Evolutionary conservation across 2,888 invertebrate genomes (phyloP).

Genomic region (Trachelus tabidus): DNA sequence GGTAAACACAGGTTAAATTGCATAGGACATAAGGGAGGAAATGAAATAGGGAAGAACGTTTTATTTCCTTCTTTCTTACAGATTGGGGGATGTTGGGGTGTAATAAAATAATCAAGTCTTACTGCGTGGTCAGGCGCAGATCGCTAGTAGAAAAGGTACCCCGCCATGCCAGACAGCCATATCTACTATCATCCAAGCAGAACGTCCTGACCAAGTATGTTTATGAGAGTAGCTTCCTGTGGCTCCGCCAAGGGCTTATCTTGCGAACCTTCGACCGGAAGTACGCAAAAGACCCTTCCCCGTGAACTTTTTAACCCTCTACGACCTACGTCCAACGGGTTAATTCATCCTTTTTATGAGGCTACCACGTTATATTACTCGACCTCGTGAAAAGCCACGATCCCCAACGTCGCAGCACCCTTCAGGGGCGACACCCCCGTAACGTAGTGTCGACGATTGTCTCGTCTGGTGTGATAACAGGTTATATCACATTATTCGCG

Average conservation of each 20-base stretch:
- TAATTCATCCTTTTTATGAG: not conserved
- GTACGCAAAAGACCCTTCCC: not conserved
- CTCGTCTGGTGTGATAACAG: not conserved
- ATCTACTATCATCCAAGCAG: not conserved
- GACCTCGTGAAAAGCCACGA: not conserved
- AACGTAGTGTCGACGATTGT: not conserved
- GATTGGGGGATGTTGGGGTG: not conserved
- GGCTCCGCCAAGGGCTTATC: conserved; percentile 35
- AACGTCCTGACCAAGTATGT: conserved; percentile 32
- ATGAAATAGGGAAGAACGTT: not conserved
- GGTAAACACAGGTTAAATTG: not conserved
- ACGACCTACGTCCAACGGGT: not conserved
- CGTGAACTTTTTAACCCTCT: not conserved
- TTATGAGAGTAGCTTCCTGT: conserved; percentile 48
- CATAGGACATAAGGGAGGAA: not conserved
- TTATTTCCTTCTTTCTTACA: not conserved
- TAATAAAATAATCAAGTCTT: not conserved
- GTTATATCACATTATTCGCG: not conserved
- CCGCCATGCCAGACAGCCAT: not conserved
- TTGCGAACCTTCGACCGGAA: conserved; percentile 35
- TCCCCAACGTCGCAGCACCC: not conserved
- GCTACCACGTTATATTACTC: not conserved
- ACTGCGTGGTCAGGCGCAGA: not conserved
- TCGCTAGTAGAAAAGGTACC: not conserved
- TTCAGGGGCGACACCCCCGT: not conserved